Evolutionary conservation across 1,140 invertebrate genomes (phyloP).

Genomic region (Zelostemma sp.): DNA sequence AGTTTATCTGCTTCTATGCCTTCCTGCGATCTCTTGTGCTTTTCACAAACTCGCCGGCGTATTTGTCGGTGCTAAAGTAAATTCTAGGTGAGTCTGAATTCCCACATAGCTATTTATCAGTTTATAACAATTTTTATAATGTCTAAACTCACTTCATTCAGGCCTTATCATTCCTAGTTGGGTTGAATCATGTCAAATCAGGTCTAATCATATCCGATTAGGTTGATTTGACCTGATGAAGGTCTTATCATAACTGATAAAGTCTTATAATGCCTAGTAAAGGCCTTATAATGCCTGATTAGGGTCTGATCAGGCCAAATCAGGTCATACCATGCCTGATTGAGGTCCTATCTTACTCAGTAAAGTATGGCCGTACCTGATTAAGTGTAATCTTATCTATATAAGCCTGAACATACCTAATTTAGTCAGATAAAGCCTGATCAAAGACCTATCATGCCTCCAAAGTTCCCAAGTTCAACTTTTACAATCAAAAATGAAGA

Average conservation of each 20-base stretch:
- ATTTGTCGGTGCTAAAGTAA: slow-evolving; percentile 77
- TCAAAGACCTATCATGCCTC: neutral
- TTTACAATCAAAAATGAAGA: too few relatives aligned
- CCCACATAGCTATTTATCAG: slow-evolving; percentile 15
- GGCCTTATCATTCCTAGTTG: too few relatives aligned
- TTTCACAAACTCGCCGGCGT: slow-evolving; percentile 83
- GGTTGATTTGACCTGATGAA: slow-evolving; percentile 1
- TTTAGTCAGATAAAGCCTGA: neutral
- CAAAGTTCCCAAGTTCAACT: slow-evolving; percentile 5
- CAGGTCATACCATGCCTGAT: too few relatives aligned
- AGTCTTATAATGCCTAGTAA: too few relatives aligned
- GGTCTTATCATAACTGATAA: too few relatives aligned
- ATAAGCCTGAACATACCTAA: too few relatives aligned
- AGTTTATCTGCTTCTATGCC: slow-evolving; percentile 78
- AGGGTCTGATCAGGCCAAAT: too few relatives aligned
- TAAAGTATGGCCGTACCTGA: too few relatives aligned
- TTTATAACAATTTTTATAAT: slow-evolving; percentile 9
- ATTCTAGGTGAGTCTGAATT: slow-evolving; percentile 72
- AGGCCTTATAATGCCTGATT: too few relatives aligned
- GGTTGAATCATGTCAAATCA: neutral
- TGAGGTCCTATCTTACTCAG: too few relatives aligned
- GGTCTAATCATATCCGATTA: neutral
- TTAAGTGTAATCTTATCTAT: too few relatives aligned
- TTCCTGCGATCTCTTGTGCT: slow-evolving; percentile 80
- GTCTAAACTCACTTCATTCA: too few relatives aligned